Evolutionary conservation across 2,797 vertebrate genomes (phyloP).

Genomic region (Notoglanidium macrostoma): DNA sequence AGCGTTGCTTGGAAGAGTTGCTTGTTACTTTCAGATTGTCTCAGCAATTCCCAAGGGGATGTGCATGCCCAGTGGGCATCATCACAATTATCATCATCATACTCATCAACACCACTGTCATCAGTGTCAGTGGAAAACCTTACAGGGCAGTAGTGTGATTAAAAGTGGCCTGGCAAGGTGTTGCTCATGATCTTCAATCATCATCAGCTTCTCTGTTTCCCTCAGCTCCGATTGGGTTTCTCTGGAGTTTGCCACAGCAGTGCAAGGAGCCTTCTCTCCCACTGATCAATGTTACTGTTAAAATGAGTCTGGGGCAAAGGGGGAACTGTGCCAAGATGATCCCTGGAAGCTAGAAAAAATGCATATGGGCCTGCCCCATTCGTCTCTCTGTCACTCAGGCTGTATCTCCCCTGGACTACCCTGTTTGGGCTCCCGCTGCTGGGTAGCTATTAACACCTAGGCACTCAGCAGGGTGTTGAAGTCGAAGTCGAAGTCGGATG

Average conservation of each 20-base stretch:
- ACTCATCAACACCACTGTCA: slow-evolving; percentile 42
- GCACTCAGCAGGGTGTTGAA: slow-evolving; percentile 43
- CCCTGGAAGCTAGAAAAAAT: slow-evolving; percentile 50
- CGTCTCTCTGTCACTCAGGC: slow-evolving; percentile 38
- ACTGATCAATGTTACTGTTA: slow-evolving; percentile 19
- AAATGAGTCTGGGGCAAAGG: too few relatives aligned
- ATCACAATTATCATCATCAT: slow-evolving; percentile 58
- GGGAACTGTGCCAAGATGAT: slow-evolving; percentile 49
- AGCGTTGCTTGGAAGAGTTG: slow-evolving; percentile 29
- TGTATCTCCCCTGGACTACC: slow-evolving; percentile 33
- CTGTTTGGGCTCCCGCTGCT: slow-evolving; percentile 52
- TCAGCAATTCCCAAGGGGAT: slow-evolving; percentile 38
- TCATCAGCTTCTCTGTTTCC: slow-evolving; percentile 32
- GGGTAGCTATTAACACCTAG: slow-evolving; percentile 54
- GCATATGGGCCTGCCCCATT: slow-evolving; percentile 52
- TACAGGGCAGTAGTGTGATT: slow-evolving; percentile 52
- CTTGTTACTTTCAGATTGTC: slow-evolving; percentile 28
- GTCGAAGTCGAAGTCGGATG: slow-evolving; percentile 45
- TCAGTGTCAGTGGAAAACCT: slow-evolving; percentile 44
- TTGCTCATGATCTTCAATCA: slow-evolving; percentile 54
- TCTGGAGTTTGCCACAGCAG: slow-evolving; percentile 1
- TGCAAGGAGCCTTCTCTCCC: background rate
- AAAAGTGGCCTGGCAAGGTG: slow-evolving; percentile 46
- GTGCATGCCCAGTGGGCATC: slow-evolving; percentile 43
- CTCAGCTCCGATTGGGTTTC: slow-evolving; percentile 34